phyloP scores from a whole-genome alignment of 1,140 invertebrate species.

The Aphis gossypii region DNA sequence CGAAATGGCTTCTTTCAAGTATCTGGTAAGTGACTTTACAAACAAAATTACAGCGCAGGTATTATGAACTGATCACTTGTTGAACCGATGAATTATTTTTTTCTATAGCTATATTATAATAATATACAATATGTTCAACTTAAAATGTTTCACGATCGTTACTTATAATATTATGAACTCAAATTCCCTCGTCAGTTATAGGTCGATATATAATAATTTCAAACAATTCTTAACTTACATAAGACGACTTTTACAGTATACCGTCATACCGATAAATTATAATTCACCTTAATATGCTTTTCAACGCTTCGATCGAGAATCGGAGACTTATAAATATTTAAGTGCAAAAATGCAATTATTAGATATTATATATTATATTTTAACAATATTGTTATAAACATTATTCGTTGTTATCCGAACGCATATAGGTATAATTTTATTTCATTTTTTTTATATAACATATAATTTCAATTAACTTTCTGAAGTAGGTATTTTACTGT shows the following conservation, averaged over 20 bases:
- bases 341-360: background rate
- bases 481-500: background rate
- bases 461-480: background rate
- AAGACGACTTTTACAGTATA: background rate
- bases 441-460: background rate
- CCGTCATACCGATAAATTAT: background rate
- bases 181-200: background rate
- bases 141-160: background rate
- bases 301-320: background rate
- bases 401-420: background rate
- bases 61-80: background rate
- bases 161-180: background rate
- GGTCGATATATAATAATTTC: background rate
- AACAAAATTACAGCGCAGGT: background rate
- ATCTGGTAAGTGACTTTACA: constrained; percentile 35
- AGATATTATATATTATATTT: background rate
- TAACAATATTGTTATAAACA: background rate
- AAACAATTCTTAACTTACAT: background rate
- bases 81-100: background rate
- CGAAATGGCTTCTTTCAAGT: constrained; percentile 50
- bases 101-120: background rate
- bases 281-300: background rate
- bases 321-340: background rate
- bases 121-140: background rate
- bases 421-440: no score